Base-by-base conservation (phyloP, 2,888 invertebrate species). In the Chaetogeoica ovagalla region DNA sequence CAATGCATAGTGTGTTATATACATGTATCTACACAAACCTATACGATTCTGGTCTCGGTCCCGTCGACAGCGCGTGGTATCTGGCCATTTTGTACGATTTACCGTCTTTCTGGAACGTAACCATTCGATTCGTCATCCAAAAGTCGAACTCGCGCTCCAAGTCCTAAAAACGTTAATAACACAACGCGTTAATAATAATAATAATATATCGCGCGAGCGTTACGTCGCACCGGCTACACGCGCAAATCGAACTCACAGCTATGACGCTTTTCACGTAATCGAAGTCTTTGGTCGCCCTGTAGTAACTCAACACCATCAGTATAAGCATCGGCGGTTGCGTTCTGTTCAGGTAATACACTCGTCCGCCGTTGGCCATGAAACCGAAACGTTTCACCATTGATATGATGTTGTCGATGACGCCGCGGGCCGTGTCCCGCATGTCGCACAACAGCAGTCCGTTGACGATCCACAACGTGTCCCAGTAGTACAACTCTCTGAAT, bases 401-500 rank as follows among this genome's bases (percentile, higher is more conserved):
- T 2, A 93, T 87, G 83, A 95, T 91, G 86, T 95, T 95, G 83
- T 90, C 89, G 37, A 95, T 88, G 89, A 95, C 92, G 66, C 84
- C 85, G 81, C 82, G 83, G 0, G 86, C 84, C 2, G 73, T 94
- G 11, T 88, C 86, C 13, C 88, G 85, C 94, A 95, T 94, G 83
- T 91, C 93, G 82, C 92, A 92, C 37, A 82, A 57, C 43, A 83
- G 87, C 9, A 95, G 87, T 0, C 94, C 83, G 85, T 92, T 91
- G 62, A 95, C 88, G 71, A 94, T 93, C 94, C 95, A 95, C 85
- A 92, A 95, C 0, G 94, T 91, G 85, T 95, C 95, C 95, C 95
- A 95, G 85, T 95, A 95, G 85, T 94, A 95, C 70, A 91, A 88
- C 85, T 92, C 92, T n/a, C 81, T 82, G 87, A 95, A 90, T 87